A percentile compares a stretch with the other conserved stretches of the same genome.
Conservation (phyloP, 2,113 vertebrate species). For the Chionis minor region DNA sequence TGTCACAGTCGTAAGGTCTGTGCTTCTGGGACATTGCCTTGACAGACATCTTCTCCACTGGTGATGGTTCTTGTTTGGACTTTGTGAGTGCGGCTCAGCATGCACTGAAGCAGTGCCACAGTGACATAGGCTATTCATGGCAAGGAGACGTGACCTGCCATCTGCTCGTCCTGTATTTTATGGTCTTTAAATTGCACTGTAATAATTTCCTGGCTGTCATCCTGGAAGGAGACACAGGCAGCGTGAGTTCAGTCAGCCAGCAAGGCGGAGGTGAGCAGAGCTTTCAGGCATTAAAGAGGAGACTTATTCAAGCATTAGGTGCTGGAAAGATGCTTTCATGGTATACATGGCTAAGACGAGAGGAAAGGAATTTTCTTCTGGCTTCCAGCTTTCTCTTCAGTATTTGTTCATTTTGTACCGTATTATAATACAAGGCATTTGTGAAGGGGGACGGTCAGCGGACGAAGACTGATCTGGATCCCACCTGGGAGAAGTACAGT, state of each 20-base stretch:
- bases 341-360: neutral
- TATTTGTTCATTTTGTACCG: neutral
- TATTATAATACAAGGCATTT: neutral
- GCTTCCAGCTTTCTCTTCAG: neutral
- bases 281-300: slow-evolving; percentile 26
- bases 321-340: neutral
- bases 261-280: neutral
- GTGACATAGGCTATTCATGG: neutral
- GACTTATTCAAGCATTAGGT: slow-evolving; percentile 16
- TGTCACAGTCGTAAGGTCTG: slow-evolving; percentile 13
- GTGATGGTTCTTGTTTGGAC: neutral
- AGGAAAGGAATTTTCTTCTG: neutral
- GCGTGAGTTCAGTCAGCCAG: neutral
- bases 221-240: slow-evolving; percentile 39
- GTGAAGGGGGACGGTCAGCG: neutral
- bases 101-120: neutral
- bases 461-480: neutral
- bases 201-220: slow-evolving; percentile 66
- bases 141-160: slow-evolving; percentile 50
- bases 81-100: neutral
- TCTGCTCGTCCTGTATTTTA: slow-evolving; percentile 52
- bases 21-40: neutral
- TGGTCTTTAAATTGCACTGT: slow-evolving; percentile 25
- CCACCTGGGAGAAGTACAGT: neutral
- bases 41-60: neutral